phyloP scores from a whole-genome alignment of 1,140 invertebrate species.

The Eurytemora carolleeae region DNA sequence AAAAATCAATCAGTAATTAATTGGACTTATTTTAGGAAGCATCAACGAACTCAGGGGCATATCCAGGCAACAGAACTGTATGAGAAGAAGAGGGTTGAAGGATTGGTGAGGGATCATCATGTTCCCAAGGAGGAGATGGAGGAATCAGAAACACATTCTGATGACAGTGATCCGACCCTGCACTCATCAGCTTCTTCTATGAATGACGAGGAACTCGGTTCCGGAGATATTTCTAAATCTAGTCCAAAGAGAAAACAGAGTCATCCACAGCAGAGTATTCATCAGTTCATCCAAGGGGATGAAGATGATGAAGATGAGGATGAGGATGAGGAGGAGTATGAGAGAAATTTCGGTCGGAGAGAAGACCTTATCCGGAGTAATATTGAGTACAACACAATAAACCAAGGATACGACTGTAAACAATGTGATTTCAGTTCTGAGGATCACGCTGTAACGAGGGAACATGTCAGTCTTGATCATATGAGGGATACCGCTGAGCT shows the following conservation, averaged over 20 bases:
- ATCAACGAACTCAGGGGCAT: constrained; percentile 14
- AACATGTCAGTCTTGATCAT: constrained; percentile 6
- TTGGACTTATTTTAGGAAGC: too few species aligned
- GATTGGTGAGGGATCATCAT: background rate
- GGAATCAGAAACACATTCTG: background rate
- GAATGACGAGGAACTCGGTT: background rate
- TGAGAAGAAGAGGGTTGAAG: constrained; percentile 11
- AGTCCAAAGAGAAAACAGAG: constrained; percentile 14
- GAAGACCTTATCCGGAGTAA: constrained; percentile 6
- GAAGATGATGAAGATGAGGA: background rate
- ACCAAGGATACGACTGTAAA: constrained; percentile 10
- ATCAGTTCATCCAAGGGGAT: background rate
- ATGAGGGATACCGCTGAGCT: background rate
- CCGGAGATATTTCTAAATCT: background rate
- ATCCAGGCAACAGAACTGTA: constrained; percentile 12
- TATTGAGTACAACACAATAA: constrained; percentile 8
- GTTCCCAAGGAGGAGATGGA: background rate
- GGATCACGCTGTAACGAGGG: constrained; percentile 4
- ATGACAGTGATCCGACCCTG: background rate
- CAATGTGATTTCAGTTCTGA: constrained; percentile 8
- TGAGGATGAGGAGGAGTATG: background rate
- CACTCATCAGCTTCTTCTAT: background rate
- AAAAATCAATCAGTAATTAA: too few species aligned
- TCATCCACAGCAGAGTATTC: background rate
- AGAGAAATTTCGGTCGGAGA: background rate